Conservation (phyloP, 2,113 vertebrate genomes). For the Rutilus rutilus region DNA sequence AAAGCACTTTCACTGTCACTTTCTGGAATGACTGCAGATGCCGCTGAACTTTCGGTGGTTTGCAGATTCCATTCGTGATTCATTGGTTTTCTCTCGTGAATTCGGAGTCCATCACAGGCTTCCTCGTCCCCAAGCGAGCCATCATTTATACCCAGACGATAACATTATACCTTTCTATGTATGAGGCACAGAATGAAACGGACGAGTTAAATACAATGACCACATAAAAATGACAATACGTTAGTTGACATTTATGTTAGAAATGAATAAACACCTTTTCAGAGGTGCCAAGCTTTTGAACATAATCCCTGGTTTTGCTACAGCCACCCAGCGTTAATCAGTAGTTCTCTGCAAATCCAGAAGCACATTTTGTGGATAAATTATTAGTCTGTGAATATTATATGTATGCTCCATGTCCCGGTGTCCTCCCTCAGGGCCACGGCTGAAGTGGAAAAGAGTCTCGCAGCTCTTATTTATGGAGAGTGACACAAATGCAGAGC, state of each 20-base stretch:
- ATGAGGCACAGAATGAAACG: neutral
- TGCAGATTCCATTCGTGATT: conserved; percentile 48
- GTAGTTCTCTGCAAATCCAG: conserved; percentile 62
- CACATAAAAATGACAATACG: neutral
- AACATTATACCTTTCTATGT: conserved; percentile 13
- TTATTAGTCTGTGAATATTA: conserved; percentile 72
- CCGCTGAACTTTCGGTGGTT: conserved; percentile 36
- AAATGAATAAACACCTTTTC: neutral
- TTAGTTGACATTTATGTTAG: neutral
- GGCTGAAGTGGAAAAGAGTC: conserved; percentile 71
- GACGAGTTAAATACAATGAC: neutral
- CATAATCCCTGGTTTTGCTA: conserved; percentile 35
- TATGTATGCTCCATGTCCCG: conserved; percentile 58
- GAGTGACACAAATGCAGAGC: conserved; percentile 67
- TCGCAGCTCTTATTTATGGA: conserved; percentile 77
- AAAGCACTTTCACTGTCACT: conserved; percentile 44
- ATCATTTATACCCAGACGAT: conserved; percentile 49
- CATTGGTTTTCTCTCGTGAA: conserved; percentile 39
- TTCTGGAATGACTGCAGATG: conserved; percentile 53
- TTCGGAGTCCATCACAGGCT: conserved; percentile 42
- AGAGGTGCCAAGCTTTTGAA: neutral
- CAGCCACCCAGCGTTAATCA: conserved; percentile 55
- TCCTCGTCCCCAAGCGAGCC: conserved; percentile 39
- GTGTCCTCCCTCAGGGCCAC: conserved; percentile 61
- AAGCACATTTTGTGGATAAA: conserved; percentile 82